A percentile compares a stretch with the other conserved stretches of the same genome.
phyloP scores from a whole-genome alignment of 2,113 vertebrate genomes.

The Campylorhamphus procurvoides region DNA sequence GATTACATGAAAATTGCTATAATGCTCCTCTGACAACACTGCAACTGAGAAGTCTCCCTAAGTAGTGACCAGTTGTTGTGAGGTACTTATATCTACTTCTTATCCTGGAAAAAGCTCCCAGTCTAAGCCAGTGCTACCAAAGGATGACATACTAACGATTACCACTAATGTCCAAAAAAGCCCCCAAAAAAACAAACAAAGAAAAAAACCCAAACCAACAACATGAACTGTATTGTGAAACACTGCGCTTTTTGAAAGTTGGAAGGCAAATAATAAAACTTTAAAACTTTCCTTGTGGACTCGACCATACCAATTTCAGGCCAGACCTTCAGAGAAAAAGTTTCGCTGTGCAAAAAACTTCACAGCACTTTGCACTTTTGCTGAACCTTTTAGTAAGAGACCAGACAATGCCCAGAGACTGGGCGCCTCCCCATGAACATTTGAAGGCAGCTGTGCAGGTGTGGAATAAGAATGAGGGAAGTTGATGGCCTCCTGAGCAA shows the following conservation, averaged over 20 bases:
- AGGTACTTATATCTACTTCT: not conserved
- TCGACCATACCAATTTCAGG: not conserved
- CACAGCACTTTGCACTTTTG: not conserved
- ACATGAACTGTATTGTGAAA: not conserved
- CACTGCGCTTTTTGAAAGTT: not conserved
- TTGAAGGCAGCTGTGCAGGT: not conserved
- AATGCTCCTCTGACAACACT: not conserved
- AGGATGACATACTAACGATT: not conserved
- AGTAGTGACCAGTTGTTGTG: not conserved
- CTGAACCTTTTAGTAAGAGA: not conserved
- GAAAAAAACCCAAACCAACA: not conserved
- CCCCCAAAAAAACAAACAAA: not conserved
- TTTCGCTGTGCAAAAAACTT: not conserved
- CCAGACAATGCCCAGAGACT: not conserved
- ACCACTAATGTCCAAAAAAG: not conserved
- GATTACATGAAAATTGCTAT: not conserved
- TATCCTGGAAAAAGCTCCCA: not conserved
- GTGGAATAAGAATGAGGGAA: not conserved
- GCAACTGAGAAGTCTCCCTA: not conserved
- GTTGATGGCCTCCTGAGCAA: not conserved
- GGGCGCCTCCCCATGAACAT: not conserved
- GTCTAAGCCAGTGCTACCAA: not conserved
- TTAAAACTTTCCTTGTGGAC: not conserved
- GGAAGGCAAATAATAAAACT: not conserved
- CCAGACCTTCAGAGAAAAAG: not conserved